Percentiles rank a stretch among this genome's conserved stretches.
These are phyloP conservation scores for Luffia ferchaultella DNA, from an alignment of 2,888 invertebrate species.

Conservation along the genomic window DNA sequence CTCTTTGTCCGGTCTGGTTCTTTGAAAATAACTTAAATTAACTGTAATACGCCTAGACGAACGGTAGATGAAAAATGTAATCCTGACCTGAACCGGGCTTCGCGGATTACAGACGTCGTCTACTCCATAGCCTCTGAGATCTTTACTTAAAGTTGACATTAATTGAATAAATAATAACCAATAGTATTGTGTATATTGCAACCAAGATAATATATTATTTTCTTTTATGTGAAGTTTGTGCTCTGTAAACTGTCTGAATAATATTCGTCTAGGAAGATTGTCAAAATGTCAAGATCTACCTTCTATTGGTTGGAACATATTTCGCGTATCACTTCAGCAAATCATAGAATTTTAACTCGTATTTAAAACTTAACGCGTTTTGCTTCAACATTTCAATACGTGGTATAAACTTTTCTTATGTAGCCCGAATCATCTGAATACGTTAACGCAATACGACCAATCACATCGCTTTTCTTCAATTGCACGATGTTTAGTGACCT, in stretches of 20 bases:
- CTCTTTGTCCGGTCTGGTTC: background rate
- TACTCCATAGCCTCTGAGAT: constrained; percentile 15
- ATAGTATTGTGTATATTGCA: constrained; percentile 2
- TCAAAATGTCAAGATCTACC: no score
- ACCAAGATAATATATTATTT: constrained; percentile 12
- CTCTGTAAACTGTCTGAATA: constrained; percentile 4
- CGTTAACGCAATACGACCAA: no score
- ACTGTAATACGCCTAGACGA: constrained; percentile 1
- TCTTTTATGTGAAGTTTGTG: constrained; percentile 14
- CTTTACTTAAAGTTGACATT: constrained; percentile 1
- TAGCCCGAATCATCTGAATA: no score
- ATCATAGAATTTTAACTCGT: no score
- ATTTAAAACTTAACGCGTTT: no score
- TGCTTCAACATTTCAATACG: no score
- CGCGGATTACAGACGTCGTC: constrained; percentile 14
- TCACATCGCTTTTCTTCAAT: no score
- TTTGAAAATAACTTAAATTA: background rate
- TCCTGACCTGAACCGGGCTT: constrained; percentile 30
- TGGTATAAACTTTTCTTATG: no score
- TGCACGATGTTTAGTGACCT: no score
- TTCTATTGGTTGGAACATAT: no score
- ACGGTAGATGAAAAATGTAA: constrained; percentile 28
- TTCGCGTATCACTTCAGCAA: no score
- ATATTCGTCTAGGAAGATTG: no score
- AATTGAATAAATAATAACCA: background rate